A percentile compares a stretch with the other conserved stretches of the same genome.
These are phyloP conservation scores for Atrichornis clamosus DNA, from an alignment of 2,113 vertebrate genomes.

Conservation along the genomic window DNA sequence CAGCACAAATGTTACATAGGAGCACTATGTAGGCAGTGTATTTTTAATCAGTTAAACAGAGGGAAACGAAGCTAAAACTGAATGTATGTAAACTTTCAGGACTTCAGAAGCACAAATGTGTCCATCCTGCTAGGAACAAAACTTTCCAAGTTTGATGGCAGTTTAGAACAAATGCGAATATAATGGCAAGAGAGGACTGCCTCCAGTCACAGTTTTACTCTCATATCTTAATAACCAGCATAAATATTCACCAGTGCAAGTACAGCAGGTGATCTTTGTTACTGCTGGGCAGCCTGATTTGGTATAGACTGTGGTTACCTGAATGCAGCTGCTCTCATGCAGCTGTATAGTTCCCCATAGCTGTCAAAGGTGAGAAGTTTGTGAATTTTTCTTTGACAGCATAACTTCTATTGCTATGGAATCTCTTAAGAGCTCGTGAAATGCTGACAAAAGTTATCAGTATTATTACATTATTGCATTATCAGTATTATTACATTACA, in stretches of 20 bases:
- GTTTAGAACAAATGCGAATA: not conserved
- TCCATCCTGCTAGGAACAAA: not conserved
- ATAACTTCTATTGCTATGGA: not conserved
- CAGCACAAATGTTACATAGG: not conserved
- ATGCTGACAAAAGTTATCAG: not conserved
- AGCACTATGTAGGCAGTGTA: not conserved
- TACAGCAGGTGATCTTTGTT: not conserved
- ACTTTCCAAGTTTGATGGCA: not conserved
- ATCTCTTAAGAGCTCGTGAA: not conserved
- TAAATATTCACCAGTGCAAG: not conserved
- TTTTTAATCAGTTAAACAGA: not conserved
- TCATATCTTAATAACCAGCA: not conserved
- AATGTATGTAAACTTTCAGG: not conserved
- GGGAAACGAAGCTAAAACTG: not conserved
- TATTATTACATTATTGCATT: not conserved
- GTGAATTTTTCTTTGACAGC: not conserved
- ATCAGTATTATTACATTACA: not conserved
- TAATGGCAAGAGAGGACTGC: not conserved
- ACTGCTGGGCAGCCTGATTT: not conserved
- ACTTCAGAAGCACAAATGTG: not conserved
- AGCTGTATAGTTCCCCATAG: not conserved
- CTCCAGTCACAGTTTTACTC: not conserved
- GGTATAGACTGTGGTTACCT: not conserved
- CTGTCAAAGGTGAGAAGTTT: not conserved
- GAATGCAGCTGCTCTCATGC: not conserved